Conservation (phyloP, 2,888 invertebrate genomes). For the Nymphalis urticae region DNA sequence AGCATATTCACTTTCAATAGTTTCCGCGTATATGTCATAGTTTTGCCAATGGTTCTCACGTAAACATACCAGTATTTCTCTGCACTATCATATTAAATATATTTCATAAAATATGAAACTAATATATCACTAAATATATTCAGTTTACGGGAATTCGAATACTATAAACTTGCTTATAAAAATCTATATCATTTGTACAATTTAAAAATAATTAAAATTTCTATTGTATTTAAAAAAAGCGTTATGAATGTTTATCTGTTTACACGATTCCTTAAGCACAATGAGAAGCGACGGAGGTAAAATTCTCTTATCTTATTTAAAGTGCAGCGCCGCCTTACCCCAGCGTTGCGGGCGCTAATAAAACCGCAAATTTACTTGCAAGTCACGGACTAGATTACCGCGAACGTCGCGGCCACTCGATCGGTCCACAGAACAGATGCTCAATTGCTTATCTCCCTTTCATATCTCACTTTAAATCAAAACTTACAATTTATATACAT, state of each 20-base stretch:
- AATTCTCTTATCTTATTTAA: conserved; percentile 32
- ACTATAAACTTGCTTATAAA: no score
- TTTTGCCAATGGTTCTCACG: no score
- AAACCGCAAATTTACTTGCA: conserved; percentile 76
- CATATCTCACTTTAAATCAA: conserved; percentile 36
- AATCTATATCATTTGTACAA: no score
- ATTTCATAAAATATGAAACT: no score
- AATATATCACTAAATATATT: no score
- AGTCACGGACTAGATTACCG: conserved; percentile 80
- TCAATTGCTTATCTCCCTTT: conserved; percentile 45
- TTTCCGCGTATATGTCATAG: no score
- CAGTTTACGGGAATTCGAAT: no score
- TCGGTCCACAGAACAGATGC: conserved; percentile 54
- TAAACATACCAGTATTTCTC: no score
- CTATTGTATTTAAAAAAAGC: no score
- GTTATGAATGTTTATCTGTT: not conserved
- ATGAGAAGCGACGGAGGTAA: conserved; percentile 18
- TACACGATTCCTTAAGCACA: conserved; percentile 11
- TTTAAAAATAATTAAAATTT: no score
- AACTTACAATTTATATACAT: conserved; percentile 3
- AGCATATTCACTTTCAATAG: no score
- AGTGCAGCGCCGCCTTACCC: conserved; percentile 38
- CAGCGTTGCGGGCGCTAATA: conserved; percentile 56
- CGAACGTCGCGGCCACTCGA: conserved; percentile 63
- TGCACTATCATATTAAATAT: no score